Evolutionary conservation across 2,797 vertebrate genomes (phyloP).

Genomic region (Cichlasoma orientale): DNA sequence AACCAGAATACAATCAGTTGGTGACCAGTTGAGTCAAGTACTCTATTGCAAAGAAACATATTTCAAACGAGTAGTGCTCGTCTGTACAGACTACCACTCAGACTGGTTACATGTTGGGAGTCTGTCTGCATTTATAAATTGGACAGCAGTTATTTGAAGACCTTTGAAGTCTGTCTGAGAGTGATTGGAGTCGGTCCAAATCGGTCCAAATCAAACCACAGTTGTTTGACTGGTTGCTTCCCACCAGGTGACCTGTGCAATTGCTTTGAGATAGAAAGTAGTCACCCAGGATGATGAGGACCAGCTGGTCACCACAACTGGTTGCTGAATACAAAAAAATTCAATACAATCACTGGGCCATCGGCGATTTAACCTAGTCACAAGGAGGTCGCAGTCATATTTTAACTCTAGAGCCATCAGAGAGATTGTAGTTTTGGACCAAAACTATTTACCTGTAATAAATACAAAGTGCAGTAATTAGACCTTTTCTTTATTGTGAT

Average conservation of each 20-base stretch:
- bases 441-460: not conserved
- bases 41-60: not conserved
- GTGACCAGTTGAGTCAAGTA: not conserved
- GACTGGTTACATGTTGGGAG: too few species aligned
- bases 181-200: too few species aligned
- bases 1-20: not conserved
- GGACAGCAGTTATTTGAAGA: too few species aligned
- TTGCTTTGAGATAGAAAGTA: not conserved
- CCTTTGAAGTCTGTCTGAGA: too few species aligned
- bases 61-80: not conserved
- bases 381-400: not conserved
- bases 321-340: not conserved
- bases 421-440: not conserved
- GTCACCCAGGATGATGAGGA: not conserved
- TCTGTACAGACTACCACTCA: too few species aligned
- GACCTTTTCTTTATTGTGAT: not conserved
- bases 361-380: not conserved
- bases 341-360: not conserved
- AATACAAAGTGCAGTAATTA: not conserved
- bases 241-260: not conserved
- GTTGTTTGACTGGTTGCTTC: not conserved
- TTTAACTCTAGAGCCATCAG: not conserved
- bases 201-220: not conserved
- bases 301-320: not conserved
- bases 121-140: too few species aligned